Percentiles rank a stretch among this genome's conserved stretches.
These are phyloP conservation scores for Cardiocondyla obscurior DNA, from an alignment of 1,140 invertebrate species.

Conservation along the genomic window DNA sequence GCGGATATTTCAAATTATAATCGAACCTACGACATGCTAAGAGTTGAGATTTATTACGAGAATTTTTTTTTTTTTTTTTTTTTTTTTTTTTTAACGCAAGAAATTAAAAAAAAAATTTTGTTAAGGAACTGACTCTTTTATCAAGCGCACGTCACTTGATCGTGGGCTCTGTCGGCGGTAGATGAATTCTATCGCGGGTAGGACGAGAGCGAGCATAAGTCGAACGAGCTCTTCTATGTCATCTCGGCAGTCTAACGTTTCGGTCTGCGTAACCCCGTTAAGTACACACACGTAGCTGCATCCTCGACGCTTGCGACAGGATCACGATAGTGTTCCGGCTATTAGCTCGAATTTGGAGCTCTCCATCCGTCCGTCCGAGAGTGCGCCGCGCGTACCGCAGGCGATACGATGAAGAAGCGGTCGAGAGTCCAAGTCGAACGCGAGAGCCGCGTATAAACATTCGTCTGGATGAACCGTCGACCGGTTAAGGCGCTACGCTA, in stretches of 20 bases:
- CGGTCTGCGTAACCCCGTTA: conserved; percentile 37
- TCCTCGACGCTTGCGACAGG: conserved; percentile 37
- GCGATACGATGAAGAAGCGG: conserved; percentile 50
- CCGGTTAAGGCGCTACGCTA: conserved; percentile 62
- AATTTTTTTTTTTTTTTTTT: no score
- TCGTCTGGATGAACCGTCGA: conserved; percentile 59
- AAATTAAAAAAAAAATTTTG: conserved; percentile 25
- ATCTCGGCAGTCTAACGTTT: conserved; percentile 15
- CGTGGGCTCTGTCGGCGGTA: neutral
- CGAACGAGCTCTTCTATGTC: conserved; percentile 12
- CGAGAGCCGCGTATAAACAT: conserved; percentile 74
- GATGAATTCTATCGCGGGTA: neutral
- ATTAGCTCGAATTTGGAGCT: conserved; percentile 76
- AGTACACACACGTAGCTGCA: conserved; percentile 36
- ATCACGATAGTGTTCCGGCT: conserved; percentile 35
- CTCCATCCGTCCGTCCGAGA: conserved; percentile 63
- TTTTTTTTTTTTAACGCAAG: no score
- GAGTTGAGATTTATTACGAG: neutral
- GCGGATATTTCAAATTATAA: no score
- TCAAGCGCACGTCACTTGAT: neutral
- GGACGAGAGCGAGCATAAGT: neutral
- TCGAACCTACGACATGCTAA: neutral
- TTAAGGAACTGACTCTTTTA: conserved; percentile 17
- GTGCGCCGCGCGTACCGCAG: conserved; percentile 40
- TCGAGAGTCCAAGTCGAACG: conserved; percentile 57